These are phyloP conservation scores for Hyalella azteca DNA, from an alignment of 2,888 invertebrate species.

Conservation along the genomic window DNA sequence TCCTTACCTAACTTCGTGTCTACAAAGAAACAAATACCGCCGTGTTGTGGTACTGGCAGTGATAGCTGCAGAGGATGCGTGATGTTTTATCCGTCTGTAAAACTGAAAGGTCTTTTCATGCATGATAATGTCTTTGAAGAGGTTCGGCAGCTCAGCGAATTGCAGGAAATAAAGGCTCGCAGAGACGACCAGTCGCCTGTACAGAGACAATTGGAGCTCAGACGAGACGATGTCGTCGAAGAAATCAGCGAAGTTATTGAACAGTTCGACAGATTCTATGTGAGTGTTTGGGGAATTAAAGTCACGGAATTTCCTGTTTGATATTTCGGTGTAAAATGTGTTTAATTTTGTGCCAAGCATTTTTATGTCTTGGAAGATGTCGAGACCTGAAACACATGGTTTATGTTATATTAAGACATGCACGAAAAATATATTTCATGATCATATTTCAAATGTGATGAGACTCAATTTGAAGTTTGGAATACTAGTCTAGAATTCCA, in stretches of 20 bases:
- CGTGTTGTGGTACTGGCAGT: neutral
- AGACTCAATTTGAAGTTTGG: too few species aligned
- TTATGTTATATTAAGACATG: too few species aligned
- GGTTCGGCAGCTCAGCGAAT: neutral
- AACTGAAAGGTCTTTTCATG: neutral
- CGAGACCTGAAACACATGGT: too few species aligned
- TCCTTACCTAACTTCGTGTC: neutral
- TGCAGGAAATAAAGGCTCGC: neutral
- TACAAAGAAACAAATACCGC: neutral
- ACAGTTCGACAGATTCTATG: neutral
- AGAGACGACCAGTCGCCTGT: neutral
- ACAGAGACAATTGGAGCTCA: neutral
- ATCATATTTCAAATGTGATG: too few species aligned
- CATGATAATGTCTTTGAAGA: neutral
- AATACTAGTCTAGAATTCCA: too few species aligned
- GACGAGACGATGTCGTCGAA: neutral
- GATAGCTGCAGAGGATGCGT: neutral
- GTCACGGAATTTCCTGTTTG: too few species aligned
- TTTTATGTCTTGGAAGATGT: too few species aligned
- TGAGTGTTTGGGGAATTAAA: neutral
- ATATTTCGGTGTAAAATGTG: too few species aligned
- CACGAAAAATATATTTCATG: too few species aligned
- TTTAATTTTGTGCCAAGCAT: too few species aligned
- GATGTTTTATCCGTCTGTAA: neutral
- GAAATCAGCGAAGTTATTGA: constrained; percentile 13